Evolutionary conservation across 92 coral and sea anemone genomes (phyloP), one percentile per base, ranked within the genome.

Genomic region (Scolanthus callimorphus): DNA sequence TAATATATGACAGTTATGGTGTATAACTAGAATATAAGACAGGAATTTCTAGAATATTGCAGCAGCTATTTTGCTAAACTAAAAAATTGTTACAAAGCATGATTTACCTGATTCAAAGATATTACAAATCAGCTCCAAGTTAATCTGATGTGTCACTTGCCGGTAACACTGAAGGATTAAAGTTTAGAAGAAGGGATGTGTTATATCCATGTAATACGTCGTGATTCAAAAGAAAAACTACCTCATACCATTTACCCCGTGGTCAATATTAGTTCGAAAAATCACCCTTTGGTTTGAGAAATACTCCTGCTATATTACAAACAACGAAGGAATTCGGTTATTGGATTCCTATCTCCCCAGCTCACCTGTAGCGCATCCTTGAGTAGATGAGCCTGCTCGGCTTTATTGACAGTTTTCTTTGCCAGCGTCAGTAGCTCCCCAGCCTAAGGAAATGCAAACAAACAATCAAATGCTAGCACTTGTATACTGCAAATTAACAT

Each of bases 91-190:
- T n/a, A n/a, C n/a, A n/a, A n/a, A n/a, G n/a, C n/a, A n/a, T n/a
- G n/a, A n/a, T 81, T 77, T 46, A 92, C 98, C 91, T 84, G 95
- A 90, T 52, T 92, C 88, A 79, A 80, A 88, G 56, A 80, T 78
- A 1, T 89, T 69, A 60, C 96, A 84, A 31, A 92, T 77, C 39
- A 73, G 67, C 59, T 82, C 94, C 28, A 92, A 80, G 53, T 81
- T 80, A 46, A 92, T 90, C 38, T 88, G 94, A 49, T 88, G 79
- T 28, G 98, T 90, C 43, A 92, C 98, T 76, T 89, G 98, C 24
- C 98, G 96, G 67, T 88, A 92, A 69, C 75, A 79, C 98, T 92
- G 67, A 1, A 63, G 22, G 25, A 37, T 57, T 8, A 73, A 27
- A 30, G 51, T 17, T 0, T 19, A 43, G 1, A 17, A 11, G 20